Conservation (phyloP, 2,888 invertebrate species). For the Hyles lineata region DNA sequence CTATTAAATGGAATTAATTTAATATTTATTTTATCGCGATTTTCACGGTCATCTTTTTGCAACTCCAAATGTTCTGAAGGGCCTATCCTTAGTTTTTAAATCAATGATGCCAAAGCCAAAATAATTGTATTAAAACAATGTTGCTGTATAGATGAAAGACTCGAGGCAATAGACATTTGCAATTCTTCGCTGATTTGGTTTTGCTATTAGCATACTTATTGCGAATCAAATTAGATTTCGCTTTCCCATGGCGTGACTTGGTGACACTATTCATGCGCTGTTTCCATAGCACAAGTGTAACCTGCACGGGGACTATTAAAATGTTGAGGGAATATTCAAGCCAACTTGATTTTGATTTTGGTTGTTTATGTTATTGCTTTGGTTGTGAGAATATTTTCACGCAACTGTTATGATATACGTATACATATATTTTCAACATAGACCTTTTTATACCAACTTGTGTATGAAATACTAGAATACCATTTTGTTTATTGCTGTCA, state of each 20-base stretch:
- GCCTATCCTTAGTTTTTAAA: too few relatives aligned
- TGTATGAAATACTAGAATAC: too few relatives aligned
- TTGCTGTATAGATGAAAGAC: background rate
- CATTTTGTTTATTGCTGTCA: too few relatives aligned
- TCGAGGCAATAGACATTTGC: slow-evolving; percentile 1
- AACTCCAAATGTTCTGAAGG: too few relatives aligned
- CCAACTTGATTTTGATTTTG: slow-evolving; percentile 34
- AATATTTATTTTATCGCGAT: too few relatives aligned
- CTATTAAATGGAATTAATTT: too few relatives aligned
- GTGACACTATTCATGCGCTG: slow-evolving; percentile 44
- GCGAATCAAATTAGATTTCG: slow-evolving; percentile 21
- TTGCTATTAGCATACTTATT: slow-evolving; percentile 20
- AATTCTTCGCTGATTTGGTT: background rate
- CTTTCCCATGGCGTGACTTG: slow-evolving; percentile 46
- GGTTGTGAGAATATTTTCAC: background rate
- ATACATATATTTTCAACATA: background rate
- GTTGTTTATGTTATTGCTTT: slow-evolving; percentile 20
- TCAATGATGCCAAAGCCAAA: too few relatives aligned
- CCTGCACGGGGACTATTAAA: slow-evolving; percentile 40
- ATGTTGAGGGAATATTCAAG: slow-evolving; percentile 47
- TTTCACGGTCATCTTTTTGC: too few relatives aligned
- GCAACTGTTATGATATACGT: background rate
- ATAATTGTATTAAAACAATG: too few relatives aligned
- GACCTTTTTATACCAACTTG: too few relatives aligned
- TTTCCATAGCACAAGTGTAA: slow-evolving; percentile 43